Evolutionary conservation across 2,888 invertebrate genomes (phyloP).

Genomic region (Cataglyphis altisquamis): DNA sequence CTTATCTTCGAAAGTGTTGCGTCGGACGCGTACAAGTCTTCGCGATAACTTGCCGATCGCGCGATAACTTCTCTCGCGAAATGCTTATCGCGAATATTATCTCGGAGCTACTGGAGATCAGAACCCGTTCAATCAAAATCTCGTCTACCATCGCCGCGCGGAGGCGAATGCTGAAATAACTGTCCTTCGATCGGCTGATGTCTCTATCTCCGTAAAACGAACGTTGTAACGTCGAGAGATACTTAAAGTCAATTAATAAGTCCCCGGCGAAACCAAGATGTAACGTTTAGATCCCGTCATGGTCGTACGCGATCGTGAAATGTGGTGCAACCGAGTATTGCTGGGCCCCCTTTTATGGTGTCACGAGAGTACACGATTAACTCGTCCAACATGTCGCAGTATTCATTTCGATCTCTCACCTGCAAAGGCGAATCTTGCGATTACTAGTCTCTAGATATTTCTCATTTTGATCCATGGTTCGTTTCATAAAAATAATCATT

Average conservation of each 20-base stretch:
- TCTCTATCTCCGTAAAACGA: conserved; percentile 63
- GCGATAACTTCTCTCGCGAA: conserved; percentile 64
- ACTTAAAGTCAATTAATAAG: conserved; percentile 70
- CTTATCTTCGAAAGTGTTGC: neutral
- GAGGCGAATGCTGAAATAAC: conserved; percentile 64
- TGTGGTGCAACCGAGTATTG: neutral
- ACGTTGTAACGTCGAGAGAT: conserved; percentile 56
- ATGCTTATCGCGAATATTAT: conserved; percentile 68
- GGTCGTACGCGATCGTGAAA: conserved; percentile 16
- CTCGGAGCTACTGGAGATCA: conserved; percentile 68
- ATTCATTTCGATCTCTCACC: neutral
- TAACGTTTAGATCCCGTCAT: conserved; percentile 1
- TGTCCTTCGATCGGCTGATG: conserved; percentile 72
- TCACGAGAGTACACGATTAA: neutral
- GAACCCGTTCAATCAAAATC: conserved; percentile 69
- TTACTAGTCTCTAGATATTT: neutral
- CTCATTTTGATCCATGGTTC: neutral
- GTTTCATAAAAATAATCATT: neutral
- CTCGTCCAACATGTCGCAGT: neutral
- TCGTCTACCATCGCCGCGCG: conserved; percentile 22
- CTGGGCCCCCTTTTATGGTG: conserved; percentile 4
- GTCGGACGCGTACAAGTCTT: conserved; percentile 44
- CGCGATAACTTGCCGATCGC: conserved; percentile 27
- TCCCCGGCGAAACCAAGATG: conserved; percentile 32
- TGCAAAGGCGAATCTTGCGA: neutral